Evolutionary conservation across 2,888 invertebrate genomes (phyloP), one percentile per base, ranked within the genome.

Genomic region (Xestoiulus laeticollis): DNA sequence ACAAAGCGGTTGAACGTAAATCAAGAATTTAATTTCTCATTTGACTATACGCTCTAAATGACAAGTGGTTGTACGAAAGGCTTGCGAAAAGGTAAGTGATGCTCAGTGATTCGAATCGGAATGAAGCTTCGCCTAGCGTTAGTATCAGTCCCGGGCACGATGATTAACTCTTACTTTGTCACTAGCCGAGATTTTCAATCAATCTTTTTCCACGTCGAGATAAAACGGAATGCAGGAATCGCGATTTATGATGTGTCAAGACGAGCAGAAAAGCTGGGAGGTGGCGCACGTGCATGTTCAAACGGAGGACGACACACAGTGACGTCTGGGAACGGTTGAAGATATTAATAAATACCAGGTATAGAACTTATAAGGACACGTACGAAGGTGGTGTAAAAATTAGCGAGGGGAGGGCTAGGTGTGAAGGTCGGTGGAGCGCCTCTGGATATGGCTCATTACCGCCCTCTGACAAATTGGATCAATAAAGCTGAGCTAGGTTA

Each of bases 101-200:
- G 26, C 14, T 26, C 68, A 26, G 10, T 26, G 68, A 68, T 68
- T 68, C 26, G 68, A 10, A 68, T 68, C 68, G 68, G 68, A 68
- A 68, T 68, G 26, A 26, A 3, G 68, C 26, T n/a, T 59, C 59
- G 59, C 59, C 22, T 22, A 22, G 59, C 22, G n/a, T n/a, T n/a
- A 8, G 59, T 22, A 68, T 68, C 26, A 68, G 22, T 68, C 68
- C 68, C 68, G 68, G 26, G 68, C 68, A 0, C 26, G 68, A 68
- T 68, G 68, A 68, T 68, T 68, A 68, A 68, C 68, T 68, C 68
- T 68, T 68, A 68, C 68, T 68, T 68, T 68, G 68, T 68, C 68
- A 68, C 68, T 68, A 68, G 68, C 68, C 30, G 68, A 68, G 68
- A 68, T 68, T 68, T 68, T 68, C 68, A 68, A 68, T 68, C 68